phyloP scores from a whole-genome alignment of 2,797 vertebrate species.

The Aphelocoma californica region DNA sequence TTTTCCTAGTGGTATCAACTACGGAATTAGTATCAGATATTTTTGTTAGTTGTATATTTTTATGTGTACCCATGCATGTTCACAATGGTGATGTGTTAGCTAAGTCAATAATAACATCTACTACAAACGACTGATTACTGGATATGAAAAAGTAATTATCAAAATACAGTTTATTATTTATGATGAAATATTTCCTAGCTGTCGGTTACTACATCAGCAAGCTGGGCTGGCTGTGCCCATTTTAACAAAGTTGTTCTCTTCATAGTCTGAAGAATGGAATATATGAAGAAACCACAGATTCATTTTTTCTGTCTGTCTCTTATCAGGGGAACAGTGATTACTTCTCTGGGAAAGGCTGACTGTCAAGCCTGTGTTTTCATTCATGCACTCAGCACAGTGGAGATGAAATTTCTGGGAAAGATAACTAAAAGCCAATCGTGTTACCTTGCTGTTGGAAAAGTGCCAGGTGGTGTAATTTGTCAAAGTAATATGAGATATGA shows the following conservation, averaged over 20 bases:
- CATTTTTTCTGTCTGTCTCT: background rate
- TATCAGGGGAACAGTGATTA: background rate
- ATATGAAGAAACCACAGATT: background rate
- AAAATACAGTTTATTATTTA: background rate
- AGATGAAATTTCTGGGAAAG: conserved; percentile 24
- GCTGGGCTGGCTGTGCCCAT: background rate
- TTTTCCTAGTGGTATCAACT: background rate
- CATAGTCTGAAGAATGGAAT: background rate
- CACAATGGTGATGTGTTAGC: background rate
- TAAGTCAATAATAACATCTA: background rate
- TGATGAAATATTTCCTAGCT: background rate
- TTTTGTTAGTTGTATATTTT: background rate
- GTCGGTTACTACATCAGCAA: background rate
- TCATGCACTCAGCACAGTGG: background rate
- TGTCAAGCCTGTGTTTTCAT: background rate
- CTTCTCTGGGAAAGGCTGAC: background rate
- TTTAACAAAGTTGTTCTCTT: background rate
- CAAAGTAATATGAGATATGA: background rate
- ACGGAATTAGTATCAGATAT: background rate
- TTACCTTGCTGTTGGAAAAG: conserved; percentile 1
- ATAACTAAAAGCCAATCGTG: background rate
- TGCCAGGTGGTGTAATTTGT: background rate
- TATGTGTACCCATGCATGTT: background rate
- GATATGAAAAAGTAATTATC: background rate
- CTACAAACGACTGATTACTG: background rate